phyloP scores from a whole-genome alignment of 2,797 vertebrate species.

The Choloepus didactylus region DNA sequence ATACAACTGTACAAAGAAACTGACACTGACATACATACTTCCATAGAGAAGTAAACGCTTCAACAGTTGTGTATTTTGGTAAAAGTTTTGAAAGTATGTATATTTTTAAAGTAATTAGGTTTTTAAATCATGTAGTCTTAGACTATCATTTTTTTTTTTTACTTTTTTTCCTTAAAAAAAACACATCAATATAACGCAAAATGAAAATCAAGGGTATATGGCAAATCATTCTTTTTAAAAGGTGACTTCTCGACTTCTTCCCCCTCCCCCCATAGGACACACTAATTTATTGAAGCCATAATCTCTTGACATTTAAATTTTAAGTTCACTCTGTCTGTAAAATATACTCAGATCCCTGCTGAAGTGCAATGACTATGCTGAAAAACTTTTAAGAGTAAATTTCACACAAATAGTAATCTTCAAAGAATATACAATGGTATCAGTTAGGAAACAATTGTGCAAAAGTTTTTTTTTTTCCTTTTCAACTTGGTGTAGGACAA shows the following conservation, averaged over 20 bases:
- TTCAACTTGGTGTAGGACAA: conserved; percentile 87
- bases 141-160: conserved; percentile 87
- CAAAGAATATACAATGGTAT: conserved; percentile 88
- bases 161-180: conserved; percentile 78
- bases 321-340: conserved; percentile 85
- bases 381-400: conserved; percentile 87
- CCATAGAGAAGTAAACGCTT: conserved; percentile 87
- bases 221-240: conserved; percentile 83
- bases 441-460: conserved; percentile 88
- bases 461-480: conserved; percentile 86
- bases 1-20: conserved; percentile 90
- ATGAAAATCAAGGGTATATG: too few species aligned
- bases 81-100: conserved; percentile 88
- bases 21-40: conserved; percentile 87
- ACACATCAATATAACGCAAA: too few species aligned
- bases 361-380: conserved; percentile 88
- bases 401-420: conserved; percentile 88
- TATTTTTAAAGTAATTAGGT: conserved; percentile 89
- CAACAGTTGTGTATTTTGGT: conserved; percentile 88
- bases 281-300: conserved; percentile 83
- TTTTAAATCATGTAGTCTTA: conserved; percentile 90
- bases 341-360: conserved; percentile 87
- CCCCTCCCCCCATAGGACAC: conserved; percentile 77
- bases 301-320: conserved; percentile 86
- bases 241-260: conserved; percentile 77